Evolutionary conservation across 2,888 invertebrate species (phyloP), one percentile per base, ranked within the genome.

Genomic region (Omphaloscelis lunosa): DNA sequence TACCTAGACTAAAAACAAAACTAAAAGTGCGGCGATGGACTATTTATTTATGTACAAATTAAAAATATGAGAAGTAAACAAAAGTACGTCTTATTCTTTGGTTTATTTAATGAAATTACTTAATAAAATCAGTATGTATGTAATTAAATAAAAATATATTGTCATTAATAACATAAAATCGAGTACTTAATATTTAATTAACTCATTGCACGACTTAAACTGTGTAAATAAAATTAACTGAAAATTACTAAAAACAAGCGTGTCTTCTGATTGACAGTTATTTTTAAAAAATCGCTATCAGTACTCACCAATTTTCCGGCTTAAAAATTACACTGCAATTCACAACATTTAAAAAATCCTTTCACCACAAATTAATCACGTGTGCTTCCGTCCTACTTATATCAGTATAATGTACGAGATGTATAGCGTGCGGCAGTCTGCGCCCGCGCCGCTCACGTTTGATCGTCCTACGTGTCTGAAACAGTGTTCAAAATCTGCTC

Each of bases 361-460:
- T 69, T 74, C 80, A 86, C 79, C 71, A 82, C 76, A 73, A 74
- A 59, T 69, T 39, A 79, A 75, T 79, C 82, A 86, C 86, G 79
- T 73, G 79, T 74, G 78, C 66, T n/a, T n/a, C 48, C 39, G 68
- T 67, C 63, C 74, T 62, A 89, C 75, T 79, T 72, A 81, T 72
- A 79, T 83, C 69, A 83, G 69, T 77, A 77, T 62, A 82, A 83
- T 84, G 88, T 77, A 61, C 59, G 67, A 63, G 82, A 70, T 67
- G 71, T 77, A 67, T 69, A 80, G 82, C 72, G 67, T 71, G 71
- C 70, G 70, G 27, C 27, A 48, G 72, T 8, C 83, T 79, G 83
- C 82, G 80, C 74, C 69, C 59, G 73, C 75, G 61, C 41, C 53
- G 65, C 71, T 85, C 91, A 91, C 91, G 92, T 91, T 86, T 90